phyloP scores from a whole-genome alignment of 2,797 vertebrate genomes.

The Tympanoctomys barrerae region DNA sequence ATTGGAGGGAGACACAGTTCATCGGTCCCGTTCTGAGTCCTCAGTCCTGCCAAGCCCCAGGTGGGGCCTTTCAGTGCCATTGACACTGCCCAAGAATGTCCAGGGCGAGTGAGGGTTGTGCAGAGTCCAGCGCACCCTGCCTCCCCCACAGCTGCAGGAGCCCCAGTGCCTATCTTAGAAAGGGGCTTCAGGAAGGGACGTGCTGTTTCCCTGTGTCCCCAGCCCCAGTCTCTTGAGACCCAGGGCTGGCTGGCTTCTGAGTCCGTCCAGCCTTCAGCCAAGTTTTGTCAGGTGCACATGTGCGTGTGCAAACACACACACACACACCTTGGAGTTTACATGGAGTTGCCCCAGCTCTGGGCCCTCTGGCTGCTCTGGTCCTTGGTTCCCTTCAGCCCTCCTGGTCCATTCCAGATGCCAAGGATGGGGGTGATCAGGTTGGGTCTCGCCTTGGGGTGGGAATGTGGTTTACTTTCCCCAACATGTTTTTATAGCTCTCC shows the following conservation, averaged over 20 bases:
- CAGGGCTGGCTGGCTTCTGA: conserved; percentile 57
- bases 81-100: conserved; percentile 70
- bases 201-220: background rate
- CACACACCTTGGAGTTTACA: conserved; percentile 73
- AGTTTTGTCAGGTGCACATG: conserved; percentile 36
- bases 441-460: background rate
- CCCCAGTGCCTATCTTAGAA: conserved; percentile 70
- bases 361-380: background rate
- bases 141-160: background rate
- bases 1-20: conserved; percentile 23
- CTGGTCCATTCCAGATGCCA: conserved; percentile 53
- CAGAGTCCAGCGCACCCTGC: background rate
- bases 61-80: conserved; percentile 77
- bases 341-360: conserved; percentile 43
- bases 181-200: conserved; percentile 48
- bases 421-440: background rate
- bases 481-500: conserved; percentile 44
- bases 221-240: conserved; percentile 38
- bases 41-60: conserved; percentile 76
- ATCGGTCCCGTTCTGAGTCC: background rate
- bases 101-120: background rate
- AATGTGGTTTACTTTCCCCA: conserved; percentile 37
- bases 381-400: background rate
- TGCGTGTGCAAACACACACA: background rate
- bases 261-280: conserved; percentile 64